A percentile compares a stretch with the other conserved stretches of the same genome.
phyloP scores from a whole-genome alignment of 2,888 invertebrate species.

The Chromoteleia sp. region DNA sequence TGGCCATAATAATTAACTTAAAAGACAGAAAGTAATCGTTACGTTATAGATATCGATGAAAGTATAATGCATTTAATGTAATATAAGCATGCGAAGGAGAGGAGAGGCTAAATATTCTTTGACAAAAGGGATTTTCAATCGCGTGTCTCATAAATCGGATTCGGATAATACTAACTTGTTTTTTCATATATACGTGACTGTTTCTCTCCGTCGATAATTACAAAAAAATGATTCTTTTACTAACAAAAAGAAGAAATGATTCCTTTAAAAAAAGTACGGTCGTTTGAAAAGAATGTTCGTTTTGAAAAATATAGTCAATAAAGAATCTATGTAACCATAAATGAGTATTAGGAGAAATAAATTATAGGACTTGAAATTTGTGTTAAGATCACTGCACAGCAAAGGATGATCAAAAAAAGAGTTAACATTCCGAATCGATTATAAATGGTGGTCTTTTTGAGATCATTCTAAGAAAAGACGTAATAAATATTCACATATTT shows the following conservation, averaged over 20 bases:
- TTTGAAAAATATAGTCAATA: not conserved
- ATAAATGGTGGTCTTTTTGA: conserved; percentile 31
- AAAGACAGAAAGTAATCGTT: conserved; percentile 37
- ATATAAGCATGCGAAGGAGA: conserved; percentile 61
- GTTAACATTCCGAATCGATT: conserved; percentile 27
- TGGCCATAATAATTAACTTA: conserved; percentile 54
- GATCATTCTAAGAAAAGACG: conserved; percentile 23
- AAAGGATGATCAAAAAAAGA: conserved; percentile 27
- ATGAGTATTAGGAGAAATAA: conserved; percentile 15
- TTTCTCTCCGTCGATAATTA: not conserved
- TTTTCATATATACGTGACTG: not conserved
- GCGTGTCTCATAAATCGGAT: conserved; percentile 3
- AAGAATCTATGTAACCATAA: not conserved
- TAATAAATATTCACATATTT: conserved; percentile 32
- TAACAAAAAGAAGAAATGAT: too few relatives aligned
- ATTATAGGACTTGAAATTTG: not conserved
- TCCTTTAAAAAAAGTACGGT: too few relatives aligned
- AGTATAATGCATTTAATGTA: conserved; percentile 60
- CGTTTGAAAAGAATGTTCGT: too few relatives aligned
- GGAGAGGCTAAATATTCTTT: conserved; percentile 38
- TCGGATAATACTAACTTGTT: conserved; percentile 1
- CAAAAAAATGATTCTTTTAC: not conserved
- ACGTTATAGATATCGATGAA: conserved; percentile 42
- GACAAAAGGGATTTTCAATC: not conserved
- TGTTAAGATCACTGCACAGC: conserved; percentile 11